These are phyloP conservation scores for Tauraco hartlaubi DNA, from an alignment of 2,797 vertebrate species.

Conservation along the genomic window DNA sequence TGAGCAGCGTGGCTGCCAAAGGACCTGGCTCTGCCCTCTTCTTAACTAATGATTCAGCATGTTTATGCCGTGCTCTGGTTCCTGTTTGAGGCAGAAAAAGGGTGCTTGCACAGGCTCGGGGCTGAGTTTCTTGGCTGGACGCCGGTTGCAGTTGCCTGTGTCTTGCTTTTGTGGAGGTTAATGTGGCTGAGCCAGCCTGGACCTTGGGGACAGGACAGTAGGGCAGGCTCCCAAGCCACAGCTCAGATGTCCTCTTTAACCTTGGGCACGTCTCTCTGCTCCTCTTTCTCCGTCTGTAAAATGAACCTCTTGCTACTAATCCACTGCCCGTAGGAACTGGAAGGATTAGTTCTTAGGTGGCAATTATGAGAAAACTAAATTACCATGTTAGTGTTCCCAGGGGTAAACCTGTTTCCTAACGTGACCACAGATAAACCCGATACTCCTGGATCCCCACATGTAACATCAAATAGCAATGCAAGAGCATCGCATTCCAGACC, in stretches of 20 bases:
- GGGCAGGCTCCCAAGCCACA: not conserved
- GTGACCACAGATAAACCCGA: not conserved
- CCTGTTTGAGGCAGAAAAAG: not conserved
- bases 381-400: not conserved
- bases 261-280: fast-evolving
- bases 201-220: not conserved
- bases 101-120: fast-evolving
- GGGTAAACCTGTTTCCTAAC: not conserved
- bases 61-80: not conserved
- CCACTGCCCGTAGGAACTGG: not conserved
- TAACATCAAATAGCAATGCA: not conserved
- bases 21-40: not conserved
- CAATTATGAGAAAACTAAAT: not conserved
- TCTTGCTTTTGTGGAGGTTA: not conserved
- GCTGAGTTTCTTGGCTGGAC: not conserved
- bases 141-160: not conserved
- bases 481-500: not conserved
- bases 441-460: not conserved
- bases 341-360: not conserved
- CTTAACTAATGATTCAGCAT: not conserved
- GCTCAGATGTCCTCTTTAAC: not conserved
- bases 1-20: not conserved
- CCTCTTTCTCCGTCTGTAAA: not conserved
- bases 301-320: not conserved
- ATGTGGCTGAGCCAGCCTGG: not conserved